phyloP scores from a whole-genome alignment of 2,888 invertebrate species.

The Hyppa rectilinea region DNA sequence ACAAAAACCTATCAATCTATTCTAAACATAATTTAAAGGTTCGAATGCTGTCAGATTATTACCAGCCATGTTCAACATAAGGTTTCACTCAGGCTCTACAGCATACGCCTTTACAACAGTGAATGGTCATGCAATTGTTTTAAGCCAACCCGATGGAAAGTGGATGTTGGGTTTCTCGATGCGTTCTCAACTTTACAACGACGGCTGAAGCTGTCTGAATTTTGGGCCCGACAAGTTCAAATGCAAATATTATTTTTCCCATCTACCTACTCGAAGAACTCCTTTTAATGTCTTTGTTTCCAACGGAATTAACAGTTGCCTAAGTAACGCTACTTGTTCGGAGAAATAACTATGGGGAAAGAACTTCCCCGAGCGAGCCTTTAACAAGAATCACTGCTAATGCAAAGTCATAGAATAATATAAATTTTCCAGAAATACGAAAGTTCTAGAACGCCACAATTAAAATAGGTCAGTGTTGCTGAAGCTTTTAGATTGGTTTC shows the following conservation, averaged over 20 bases:
- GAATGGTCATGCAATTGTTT: too few relatives aligned
- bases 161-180: not conserved
- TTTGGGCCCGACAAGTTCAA: not conserved
- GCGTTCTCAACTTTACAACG: not conserved
- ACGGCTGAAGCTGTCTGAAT: not conserved
- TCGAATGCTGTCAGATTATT: too few relatives aligned
- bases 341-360: conserved; percentile 1
- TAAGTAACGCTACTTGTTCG: not conserved
- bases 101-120: not conserved
- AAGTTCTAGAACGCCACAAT: not conserved
- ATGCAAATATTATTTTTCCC: not conserved
- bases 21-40: too few relatives aligned
- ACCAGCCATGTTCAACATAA: too few relatives aligned
- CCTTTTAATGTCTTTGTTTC: not conserved
- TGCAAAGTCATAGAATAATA: not conserved
- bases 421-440: not conserved
- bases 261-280: not conserved
- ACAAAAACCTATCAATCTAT: too few relatives aligned
- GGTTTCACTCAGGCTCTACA: too few relatives aligned
- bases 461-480: not conserved
- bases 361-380: not conserved
- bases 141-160: not conserved
- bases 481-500: not conserved
- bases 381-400: conserved; percentile 7
- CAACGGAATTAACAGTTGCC: not conserved